Percentiles rank a stretch among this genome's conserved stretches.
Evolutionary conservation across 2,113 vertebrate genomes (phyloP).

Genomic region (Oryzias celebensis): DNA sequence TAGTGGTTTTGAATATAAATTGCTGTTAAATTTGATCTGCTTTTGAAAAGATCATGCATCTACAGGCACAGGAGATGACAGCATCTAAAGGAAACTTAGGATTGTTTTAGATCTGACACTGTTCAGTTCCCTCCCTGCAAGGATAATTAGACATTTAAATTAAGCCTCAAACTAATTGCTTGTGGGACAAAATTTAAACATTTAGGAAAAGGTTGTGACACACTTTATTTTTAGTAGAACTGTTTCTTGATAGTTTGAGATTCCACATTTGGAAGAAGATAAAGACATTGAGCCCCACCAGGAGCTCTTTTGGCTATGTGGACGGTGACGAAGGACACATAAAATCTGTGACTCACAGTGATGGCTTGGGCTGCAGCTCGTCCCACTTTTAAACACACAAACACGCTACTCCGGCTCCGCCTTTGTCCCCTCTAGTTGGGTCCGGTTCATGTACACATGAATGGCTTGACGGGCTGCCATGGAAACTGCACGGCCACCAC

Average conservation of each 20-base stretch:
- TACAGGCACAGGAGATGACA: conserved; percentile 25
- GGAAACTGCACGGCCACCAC: conserved; percentile 59
- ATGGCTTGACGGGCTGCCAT: conserved; percentile 64
- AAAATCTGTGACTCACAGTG: conserved; percentile 20
- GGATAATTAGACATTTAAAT: conserved; percentile 53
- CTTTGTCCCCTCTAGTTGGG: conserved; percentile 37
- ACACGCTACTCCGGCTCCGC: conserved; percentile 23
- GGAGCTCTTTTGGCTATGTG: neutral
- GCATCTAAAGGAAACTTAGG: conserved; percentile 25
- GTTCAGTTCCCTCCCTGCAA: conserved; percentile 22
- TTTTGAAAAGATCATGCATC: conserved; percentile 35
- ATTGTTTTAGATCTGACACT: conserved; percentile 21
- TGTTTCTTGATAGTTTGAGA: conserved; percentile 2
- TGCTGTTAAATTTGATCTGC: conserved; percentile 41
- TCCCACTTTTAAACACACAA: conserved; percentile 12
- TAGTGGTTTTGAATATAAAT: conserved; percentile 54
- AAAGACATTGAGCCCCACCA: conserved; percentile 7
- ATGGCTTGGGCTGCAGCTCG: conserved; percentile 31
- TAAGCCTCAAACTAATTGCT: conserved; percentile 30
- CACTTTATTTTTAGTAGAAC: neutral
- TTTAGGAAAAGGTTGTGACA: conserved; percentile 17
- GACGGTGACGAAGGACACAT: conserved; percentile 25
- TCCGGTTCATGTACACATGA: conserved; percentile 64
- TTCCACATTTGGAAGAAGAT: neutral
- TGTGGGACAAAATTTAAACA: conserved; percentile 31